Percentiles rank a stretch among this genome's conserved stretches.
Evolutionary conservation across 2,113 vertebrate species (phyloP).

Genomic region (Xyrauchen texanus): DNA sequence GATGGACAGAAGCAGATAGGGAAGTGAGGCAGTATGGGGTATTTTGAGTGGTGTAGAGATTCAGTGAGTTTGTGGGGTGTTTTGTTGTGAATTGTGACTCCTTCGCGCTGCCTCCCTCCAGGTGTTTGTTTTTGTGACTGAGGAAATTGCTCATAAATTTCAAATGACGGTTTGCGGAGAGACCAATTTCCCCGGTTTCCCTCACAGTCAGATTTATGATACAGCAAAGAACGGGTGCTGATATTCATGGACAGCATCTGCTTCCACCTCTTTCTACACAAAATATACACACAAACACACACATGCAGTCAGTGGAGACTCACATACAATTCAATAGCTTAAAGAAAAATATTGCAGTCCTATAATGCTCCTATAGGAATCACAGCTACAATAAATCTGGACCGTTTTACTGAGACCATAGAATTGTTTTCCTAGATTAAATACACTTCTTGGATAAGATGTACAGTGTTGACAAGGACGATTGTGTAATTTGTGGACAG

Average conservation of each 20-base stretch:
- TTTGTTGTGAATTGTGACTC: conserved; percentile 25
- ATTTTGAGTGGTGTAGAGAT: neutral
- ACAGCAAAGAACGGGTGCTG: neutral
- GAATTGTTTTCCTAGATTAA: neutral
- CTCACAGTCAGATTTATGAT: conserved; percentile 41
- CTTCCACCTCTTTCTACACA: conserved; percentile 28
- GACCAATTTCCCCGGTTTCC: conserved; percentile 46
- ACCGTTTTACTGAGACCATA: neutral
- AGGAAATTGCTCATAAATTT: conserved; percentile 47
- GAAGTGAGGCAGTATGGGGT: neutral
- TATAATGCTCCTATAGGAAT: neutral
- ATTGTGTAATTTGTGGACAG: neutral
- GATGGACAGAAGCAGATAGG: neutral
- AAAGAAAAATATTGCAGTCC: neutral
- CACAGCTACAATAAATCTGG: neutral
- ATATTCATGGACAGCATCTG: conserved; percentile 16
- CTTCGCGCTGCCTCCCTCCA: conserved; percentile 19
- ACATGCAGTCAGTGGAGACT: neutral
- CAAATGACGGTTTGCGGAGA: conserved; percentile 22
- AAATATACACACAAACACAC: conserved; percentile 3
- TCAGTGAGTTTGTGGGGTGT: neutral
- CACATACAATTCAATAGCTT: neutral
- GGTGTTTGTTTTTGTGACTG: conserved; percentile 37
- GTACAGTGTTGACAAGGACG: neutral
- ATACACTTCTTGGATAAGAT: neutral